Conservation (phyloP, 2,113 vertebrate species). For the Atherinomorus stipes region DNA sequence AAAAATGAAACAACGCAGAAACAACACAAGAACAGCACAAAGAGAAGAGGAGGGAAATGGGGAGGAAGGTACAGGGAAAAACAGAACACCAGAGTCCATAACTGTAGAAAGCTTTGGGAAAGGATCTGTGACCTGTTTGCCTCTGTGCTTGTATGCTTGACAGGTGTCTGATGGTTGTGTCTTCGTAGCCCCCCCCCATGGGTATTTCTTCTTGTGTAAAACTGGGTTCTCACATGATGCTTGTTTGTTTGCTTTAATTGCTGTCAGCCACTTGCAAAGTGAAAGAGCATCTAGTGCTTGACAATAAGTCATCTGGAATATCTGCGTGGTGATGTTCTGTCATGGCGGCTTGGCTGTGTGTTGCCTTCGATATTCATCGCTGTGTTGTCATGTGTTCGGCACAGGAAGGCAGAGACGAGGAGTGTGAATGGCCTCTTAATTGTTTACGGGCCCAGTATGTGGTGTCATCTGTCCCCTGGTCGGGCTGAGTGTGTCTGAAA, state of each 20-base stretch:
- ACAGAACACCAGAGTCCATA: conserved; percentile 80
- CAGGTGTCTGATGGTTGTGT: conserved; percentile 80
- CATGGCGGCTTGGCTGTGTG: conserved; percentile 66
- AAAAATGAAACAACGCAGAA: conserved; percentile 69
- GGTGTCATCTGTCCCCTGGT: conserved; percentile 75
- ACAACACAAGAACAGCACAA: conserved; percentile 77
- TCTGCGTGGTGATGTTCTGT: conserved; percentile 74
- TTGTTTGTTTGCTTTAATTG: conserved; percentile 63
- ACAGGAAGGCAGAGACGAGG: conserved; percentile 60
- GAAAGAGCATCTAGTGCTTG: conserved; percentile 70
- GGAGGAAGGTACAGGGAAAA: conserved; percentile 61
- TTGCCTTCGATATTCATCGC: conserved; percentile 69
- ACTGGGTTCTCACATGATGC: conserved; percentile 70
- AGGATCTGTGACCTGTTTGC: conserved; percentile 72
- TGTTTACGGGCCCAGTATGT: conserved; percentile 71
- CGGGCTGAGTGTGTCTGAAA: conserved; percentile 76
- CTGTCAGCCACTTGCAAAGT: conserved; percentile 66
- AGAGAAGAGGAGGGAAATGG: conserved; percentile 58
- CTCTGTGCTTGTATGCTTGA: conserved; percentile 79
- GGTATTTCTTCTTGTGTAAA: conserved; percentile 79
- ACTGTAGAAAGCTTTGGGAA: conserved; percentile 70
- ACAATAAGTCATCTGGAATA: conserved; percentile 70
- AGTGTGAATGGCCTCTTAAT: conserved; percentile 57
- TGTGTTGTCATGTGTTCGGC: conserved; percentile 76
- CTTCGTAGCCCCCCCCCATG: conserved; percentile 75